Evolutionary conservation across 2,888 invertebrate genomes (phyloP).

Genomic region (Cephus sareptanus): DNA sequence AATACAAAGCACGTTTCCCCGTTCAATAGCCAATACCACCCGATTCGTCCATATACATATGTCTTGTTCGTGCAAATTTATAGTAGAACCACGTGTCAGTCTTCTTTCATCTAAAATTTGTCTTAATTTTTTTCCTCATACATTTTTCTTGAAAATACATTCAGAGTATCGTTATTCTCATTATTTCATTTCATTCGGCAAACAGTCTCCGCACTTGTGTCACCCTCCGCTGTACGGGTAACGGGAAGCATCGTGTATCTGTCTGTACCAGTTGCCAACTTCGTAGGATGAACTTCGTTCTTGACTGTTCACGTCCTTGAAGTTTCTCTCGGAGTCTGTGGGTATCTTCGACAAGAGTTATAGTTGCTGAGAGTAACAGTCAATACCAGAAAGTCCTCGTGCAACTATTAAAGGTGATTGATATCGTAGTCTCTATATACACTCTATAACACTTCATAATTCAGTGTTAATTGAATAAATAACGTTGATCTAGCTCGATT

Average conservation of each 20-base stretch:
- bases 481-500: not conserved
- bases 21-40: not conserved
- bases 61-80: not conserved
- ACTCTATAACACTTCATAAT: not conserved
- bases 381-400: not conserved
- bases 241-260: not conserved
- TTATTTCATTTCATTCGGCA: not conserved
- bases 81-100: not conserved
- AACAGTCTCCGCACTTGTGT: not conserved
- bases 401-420: not conserved
- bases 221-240: not conserved
- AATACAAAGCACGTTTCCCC: not conserved
- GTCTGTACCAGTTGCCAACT: not conserved
- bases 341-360: not conserved
- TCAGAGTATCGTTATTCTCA: not conserved
- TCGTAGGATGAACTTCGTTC: not conserved
- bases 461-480: not conserved
- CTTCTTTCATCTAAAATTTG: not conserved
- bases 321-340: not conserved
- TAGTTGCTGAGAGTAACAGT: not conserved
- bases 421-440: not conserved
- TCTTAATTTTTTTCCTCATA: not conserved
- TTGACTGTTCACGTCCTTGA: not conserved
- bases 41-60: not conserved
- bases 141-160: not conserved